These are phyloP conservation scores for Patiria pectinifera DNA, from an alignment of 53 echinoderm and acorn worm genomes.

Conservation along the genomic window DNA sequence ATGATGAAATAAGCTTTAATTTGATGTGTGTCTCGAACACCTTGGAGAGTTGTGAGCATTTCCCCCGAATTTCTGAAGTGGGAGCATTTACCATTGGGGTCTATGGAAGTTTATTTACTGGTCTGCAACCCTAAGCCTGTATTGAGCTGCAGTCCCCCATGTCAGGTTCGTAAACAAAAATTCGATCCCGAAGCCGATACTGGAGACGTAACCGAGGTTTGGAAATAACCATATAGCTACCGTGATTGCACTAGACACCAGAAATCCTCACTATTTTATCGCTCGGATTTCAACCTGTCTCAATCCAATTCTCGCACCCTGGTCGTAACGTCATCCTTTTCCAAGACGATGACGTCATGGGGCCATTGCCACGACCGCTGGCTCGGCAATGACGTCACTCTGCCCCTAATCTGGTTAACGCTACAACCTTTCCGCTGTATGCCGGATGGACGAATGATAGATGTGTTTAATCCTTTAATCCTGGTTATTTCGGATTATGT, in stretches of 20 bases:
- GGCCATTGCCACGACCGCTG: neutral
- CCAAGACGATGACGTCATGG: conserved; percentile 29
- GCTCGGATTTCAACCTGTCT: neutral
- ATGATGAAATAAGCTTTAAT: too few relatives aligned
- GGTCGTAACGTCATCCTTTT: conserved; percentile 19
- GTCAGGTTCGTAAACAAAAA: too few relatives aligned
- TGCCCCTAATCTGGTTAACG: neutral
- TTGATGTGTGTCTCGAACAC: too few relatives aligned
- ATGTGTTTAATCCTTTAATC: conserved; percentile 27
- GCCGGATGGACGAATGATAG: neutral
- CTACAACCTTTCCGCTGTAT: neutral
- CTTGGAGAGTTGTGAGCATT: too few relatives aligned
- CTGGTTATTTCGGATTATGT: neutral
- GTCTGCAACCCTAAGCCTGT: too few relatives aligned
- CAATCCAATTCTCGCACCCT: neutral
- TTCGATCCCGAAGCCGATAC: too few relatives aligned
- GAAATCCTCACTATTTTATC: neutral
- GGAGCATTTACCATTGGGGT: too few relatives aligned
- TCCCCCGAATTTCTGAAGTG: too few relatives aligned
- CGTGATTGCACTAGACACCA: neutral
- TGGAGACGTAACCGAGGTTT: too few relatives aligned
- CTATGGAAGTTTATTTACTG: too few relatives aligned
- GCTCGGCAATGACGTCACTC: conserved; percentile 26
- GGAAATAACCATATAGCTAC: too few relatives aligned
- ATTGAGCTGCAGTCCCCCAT: too few relatives aligned